Base-by-base conservation (phyloP, 2,888 invertebrate genomes). In the Platycnemis pennipes region DNA sequence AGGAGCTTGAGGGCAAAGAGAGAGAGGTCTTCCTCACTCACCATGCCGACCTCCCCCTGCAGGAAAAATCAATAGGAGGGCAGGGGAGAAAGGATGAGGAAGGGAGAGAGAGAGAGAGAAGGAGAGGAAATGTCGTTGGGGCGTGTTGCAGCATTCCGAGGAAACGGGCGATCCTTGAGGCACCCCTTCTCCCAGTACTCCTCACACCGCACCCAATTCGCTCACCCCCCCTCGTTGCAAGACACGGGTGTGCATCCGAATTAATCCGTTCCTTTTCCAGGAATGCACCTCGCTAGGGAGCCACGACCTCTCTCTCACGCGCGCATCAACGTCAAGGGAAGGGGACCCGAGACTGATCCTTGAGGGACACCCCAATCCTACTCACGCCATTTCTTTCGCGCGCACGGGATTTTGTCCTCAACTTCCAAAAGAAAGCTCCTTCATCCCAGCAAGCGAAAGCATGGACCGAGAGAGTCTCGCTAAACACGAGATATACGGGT, bases 91-190 rank as follows among this genome's bases (percentile, higher is more conserved):
- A 26, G 77, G 26, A 3, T 37, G 1, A 26, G 31, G 1, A 16
- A 22, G 77, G 37, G 77, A 63, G 63, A 16, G 77, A 13, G 77
- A 49, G 49, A 49, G 49, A 19, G 49, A 49, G 49, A 49, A 13
- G 13, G 49, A 49, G 37, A 26, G 77, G 37, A 31, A 77, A 31
- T 37, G 77, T 37, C 77, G 77, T 31, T 37, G 77, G 26, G 37
- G 31, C 77, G 77, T 77, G 77, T 77, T 77, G 77, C 77, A 77
- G 77, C 77, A 37, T 77, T 77, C 13, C 37, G 77, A 77, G 77
- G 77, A 77, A 77, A 77, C 77, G 77, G 77, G 77, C 63, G n/a
- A 26, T n/a, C 63, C 7, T 63, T 63, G 63, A 63, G 63, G 19
- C 63, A 63, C 3, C 26, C 63, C 63, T n/a, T 63, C 26, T 26